A percentile compares a stretch with the other conserved stretches of the same genome.
Conservation (phyloP, 2,797 vertebrate species). For the Prunella strophiata region DNA sequence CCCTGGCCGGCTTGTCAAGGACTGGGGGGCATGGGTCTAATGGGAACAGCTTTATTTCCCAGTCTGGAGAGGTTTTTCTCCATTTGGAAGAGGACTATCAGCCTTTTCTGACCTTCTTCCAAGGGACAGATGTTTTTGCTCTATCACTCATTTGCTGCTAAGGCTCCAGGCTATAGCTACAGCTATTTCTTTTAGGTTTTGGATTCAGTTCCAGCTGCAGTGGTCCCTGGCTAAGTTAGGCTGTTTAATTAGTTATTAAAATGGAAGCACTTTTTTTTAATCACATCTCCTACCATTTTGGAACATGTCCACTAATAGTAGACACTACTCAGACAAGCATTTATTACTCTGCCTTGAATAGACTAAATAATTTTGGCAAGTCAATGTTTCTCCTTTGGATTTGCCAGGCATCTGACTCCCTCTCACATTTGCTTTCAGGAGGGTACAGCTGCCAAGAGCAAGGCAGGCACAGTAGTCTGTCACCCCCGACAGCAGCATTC, state of each 20-base stretch:
- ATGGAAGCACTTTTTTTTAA: neutral
- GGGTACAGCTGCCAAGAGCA: neutral
- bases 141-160: neutral
- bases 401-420: neutral
- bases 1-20: neutral
- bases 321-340: slow-evolving; percentile 20
- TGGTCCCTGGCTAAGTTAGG: neutral
- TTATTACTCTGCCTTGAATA: neutral
- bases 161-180: neutral
- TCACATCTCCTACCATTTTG: slow-evolving; percentile 39
- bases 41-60: neutral
- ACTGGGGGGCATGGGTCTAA: neutral
- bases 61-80: neutral
- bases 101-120: slow-evolving; percentile 38
- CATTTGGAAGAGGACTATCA: slow-evolving; percentile 14
- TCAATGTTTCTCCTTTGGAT: neutral
- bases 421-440: neutral
- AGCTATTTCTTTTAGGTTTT: neutral
- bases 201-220: neutral
- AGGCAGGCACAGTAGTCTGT: neutral
- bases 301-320: slow-evolving; percentile 45
- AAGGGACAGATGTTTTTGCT: slow-evolving; percentile 39
- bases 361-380: slow-evolving; percentile 14
- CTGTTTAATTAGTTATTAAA: slow-evolving; percentile 58
- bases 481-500: rapidly evolving